Conservation (phyloP, 2,888 invertebrate genomes). For the Eristalis arbustorum region DNA sequence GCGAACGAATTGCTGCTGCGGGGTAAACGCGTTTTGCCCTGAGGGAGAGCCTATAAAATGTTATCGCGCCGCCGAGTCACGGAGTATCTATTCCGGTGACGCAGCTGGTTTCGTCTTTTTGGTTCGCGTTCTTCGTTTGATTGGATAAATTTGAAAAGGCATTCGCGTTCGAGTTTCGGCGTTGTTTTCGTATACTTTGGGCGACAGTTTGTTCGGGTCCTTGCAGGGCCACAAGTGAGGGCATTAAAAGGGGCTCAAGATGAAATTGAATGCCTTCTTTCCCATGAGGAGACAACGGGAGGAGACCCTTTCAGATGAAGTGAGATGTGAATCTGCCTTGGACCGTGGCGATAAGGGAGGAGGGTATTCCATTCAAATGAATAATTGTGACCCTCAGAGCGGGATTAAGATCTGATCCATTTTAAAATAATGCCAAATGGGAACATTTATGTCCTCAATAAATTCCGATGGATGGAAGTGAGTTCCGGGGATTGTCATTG, state of each 20-base stretch:
- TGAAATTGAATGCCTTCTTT: not conserved
- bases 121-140: not conserved
- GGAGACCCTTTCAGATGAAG: not conserved
- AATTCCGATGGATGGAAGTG: not conserved
- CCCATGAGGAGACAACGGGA: not conserved
- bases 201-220: not conserved
- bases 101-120: not conserved
- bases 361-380: not conserved
- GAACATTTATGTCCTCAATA: not conserved
- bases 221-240: not conserved
- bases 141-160: not conserved
- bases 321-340: not conserved
- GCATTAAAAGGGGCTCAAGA: not conserved
- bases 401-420: not conserved
- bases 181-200: not conserved
- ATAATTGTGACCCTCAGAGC: not conserved
- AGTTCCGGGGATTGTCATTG: too few relatives aligned
- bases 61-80: not conserved
- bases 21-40: not conserved
- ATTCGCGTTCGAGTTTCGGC: not conserved
- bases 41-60: not conserved
- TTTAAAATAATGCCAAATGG: not conserved
- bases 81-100: not conserved
- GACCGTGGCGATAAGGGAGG: not conserved
- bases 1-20: not conserved